These are phyloP conservation scores for Phrynosoma blainvillii DNA, from an alignment of 2,113 vertebrate genomes.

Conservation along the genomic window DNA sequence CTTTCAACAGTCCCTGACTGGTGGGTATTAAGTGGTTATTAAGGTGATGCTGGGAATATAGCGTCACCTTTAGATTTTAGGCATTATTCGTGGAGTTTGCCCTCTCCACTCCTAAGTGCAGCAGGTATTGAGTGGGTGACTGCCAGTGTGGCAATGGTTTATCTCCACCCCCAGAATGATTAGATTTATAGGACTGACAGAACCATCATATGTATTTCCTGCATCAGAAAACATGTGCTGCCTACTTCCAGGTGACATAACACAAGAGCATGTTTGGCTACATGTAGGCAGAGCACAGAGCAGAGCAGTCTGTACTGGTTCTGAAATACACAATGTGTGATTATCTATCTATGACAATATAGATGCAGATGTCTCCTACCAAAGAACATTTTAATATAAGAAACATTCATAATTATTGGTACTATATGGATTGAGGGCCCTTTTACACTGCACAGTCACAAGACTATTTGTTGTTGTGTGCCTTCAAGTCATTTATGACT, in stretches of 20 bases:
- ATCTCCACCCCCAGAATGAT: not conserved
- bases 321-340: not conserved
- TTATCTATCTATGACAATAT: not conserved
- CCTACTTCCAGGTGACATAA: not conserved
- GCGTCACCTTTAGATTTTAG: not conserved
- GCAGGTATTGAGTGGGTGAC: not conserved
- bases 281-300: not conserved
- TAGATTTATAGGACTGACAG: not conserved
- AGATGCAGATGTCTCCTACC: not conserved
- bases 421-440: not conserved
- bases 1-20: not conserved
- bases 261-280: not conserved
- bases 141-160: too few relatives aligned
- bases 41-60: not conserved
- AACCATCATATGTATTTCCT: not conserved
- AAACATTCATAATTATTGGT: not conserved
- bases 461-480: too few relatives aligned
- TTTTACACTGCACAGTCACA: too few relatives aligned
- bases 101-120: not conserved
- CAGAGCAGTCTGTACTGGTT: not conserved
- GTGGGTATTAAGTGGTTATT: not conserved
- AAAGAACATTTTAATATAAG: not conserved
- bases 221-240: not conserved
- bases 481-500: not conserved
- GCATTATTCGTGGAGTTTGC: not conserved